Evolutionary conservation across 1,140 invertebrate species (phyloP).

Genomic region (Microplitis demolitor): DNA sequence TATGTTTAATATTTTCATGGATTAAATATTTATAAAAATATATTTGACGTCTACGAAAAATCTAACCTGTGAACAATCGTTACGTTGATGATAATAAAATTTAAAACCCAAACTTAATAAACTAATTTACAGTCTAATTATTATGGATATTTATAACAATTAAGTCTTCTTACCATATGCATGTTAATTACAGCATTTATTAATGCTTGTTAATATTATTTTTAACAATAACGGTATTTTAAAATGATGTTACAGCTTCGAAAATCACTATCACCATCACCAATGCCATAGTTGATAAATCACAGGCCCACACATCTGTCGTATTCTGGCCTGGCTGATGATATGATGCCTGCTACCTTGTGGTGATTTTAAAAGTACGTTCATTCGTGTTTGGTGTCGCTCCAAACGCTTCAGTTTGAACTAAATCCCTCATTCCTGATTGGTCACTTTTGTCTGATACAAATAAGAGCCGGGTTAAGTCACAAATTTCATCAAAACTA

Average conservation of each 20-base stretch:
- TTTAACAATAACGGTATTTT: neutral
- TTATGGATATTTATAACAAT: too few species aligned
- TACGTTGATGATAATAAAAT: too few species aligned
- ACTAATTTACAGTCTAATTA: too few species aligned
- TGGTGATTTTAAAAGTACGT: neutral
- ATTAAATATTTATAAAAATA: too few species aligned
- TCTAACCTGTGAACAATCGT: too few species aligned
- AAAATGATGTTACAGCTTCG: neutral
- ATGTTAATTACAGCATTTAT: neutral
- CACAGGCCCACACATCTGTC: neutral
- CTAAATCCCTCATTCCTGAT: too few species aligned
- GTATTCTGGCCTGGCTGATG: neutral
- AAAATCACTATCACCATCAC: conserved; percentile 17
- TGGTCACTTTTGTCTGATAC: too few species aligned
- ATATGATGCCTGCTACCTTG: neutral
- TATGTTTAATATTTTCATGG: neutral
- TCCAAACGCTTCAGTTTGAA: neutral
- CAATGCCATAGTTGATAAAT: conserved; percentile 12
- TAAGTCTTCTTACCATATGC: conserved; percentile 7
- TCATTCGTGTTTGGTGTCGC: neutral
- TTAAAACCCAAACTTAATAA: too few species aligned
- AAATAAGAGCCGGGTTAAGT: too few species aligned
- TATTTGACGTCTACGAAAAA: too few species aligned
- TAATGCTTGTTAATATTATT: neutral
- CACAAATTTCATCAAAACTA: too few species aligned